phyloP scores from a whole-genome alignment of 2,113 vertebrate genomes.

The Pontoporia blainvillei region DNA sequence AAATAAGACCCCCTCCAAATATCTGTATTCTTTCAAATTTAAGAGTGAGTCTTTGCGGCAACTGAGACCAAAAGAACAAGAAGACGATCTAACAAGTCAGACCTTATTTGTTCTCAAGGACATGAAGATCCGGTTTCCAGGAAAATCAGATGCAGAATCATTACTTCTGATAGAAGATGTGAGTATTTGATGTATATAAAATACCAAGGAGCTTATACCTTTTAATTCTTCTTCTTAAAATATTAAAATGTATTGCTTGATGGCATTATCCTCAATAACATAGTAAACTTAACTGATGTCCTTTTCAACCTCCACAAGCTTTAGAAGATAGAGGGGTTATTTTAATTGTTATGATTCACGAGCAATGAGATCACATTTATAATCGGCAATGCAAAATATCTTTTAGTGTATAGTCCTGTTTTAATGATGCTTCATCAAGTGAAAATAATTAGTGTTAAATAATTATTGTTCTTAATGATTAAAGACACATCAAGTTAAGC shows the following conservation, averaged over 20 bases:
- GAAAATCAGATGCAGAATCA: constrained; percentile 94
- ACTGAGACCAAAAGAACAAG: constrained; percentile 92
- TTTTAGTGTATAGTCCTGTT: neutral
- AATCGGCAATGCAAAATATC: constrained; percentile 19
- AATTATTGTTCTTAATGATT: neutral
- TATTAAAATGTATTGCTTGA: constrained; percentile 4
- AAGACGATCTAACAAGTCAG: constrained; percentile 90
- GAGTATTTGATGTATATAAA: constrained; percentile 73
- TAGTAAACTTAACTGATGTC: neutral
- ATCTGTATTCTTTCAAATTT: constrained; percentile 70
- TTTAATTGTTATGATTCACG: constrained; percentile 27
- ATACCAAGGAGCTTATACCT: neutral
- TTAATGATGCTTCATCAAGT: constrained; percentile 19
- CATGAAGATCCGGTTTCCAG: constrained; percentile 94
- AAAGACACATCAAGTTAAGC: neutral
- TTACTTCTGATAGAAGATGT: constrained; percentile 94
- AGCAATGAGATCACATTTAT: neutral
- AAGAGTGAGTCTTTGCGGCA: constrained; percentile 90
- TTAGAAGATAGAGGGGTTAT: constrained; percentile 12
- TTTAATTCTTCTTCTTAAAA: neutral
- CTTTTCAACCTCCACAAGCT: neutral
- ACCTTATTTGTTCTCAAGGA: constrained; percentile 90
- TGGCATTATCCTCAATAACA: neutral
- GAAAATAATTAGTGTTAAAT: constrained; percentile 38
- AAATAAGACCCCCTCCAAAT: constrained; percentile 64